phyloP scores from a whole-genome alignment of 2,113 vertebrate genomes.

The Leucosticte australis region DNA sequence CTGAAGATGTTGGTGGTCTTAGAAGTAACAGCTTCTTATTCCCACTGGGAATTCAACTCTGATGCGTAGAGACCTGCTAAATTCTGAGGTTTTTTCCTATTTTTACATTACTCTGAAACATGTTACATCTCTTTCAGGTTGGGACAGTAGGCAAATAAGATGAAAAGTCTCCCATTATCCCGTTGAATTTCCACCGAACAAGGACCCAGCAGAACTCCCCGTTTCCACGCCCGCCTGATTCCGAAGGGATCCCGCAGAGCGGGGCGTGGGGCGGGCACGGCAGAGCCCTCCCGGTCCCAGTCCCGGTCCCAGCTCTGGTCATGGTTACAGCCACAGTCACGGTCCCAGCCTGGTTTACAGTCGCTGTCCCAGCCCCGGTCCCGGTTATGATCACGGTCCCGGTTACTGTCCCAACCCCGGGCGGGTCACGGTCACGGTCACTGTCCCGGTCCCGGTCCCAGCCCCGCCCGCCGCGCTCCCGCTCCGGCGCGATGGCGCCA shows the following conservation, averaged over 20 bases:
- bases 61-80: not conserved
- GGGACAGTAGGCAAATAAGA: not conserved
- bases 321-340: accelerated
- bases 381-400: accelerated
- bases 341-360: accelerated
- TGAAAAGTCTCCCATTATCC: not conserved
- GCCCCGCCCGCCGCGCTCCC: not conserved
- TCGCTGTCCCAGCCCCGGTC: accelerated
- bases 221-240: not conserved
- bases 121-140: accelerated
- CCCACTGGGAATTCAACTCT: not conserved
- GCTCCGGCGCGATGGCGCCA: conserved; percentile 22
- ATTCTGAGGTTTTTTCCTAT: not conserved
- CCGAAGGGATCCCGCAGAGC: accelerated
- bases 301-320: accelerated
- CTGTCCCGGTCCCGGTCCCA: not conserved
- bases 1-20: not conserved
- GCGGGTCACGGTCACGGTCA: accelerated
- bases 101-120: not conserved
- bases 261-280: accelerated
- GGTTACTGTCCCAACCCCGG: not conserved
- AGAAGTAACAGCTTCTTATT: not conserved
- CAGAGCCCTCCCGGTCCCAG: accelerated
- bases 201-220: too few relatives aligned
- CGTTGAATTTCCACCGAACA: not conserved